Percentiles rank a stretch among this genome's conserved stretches.
Conservation (phyloP, 2,113 vertebrate genomes). For the Eurypyga helias region DNA sequence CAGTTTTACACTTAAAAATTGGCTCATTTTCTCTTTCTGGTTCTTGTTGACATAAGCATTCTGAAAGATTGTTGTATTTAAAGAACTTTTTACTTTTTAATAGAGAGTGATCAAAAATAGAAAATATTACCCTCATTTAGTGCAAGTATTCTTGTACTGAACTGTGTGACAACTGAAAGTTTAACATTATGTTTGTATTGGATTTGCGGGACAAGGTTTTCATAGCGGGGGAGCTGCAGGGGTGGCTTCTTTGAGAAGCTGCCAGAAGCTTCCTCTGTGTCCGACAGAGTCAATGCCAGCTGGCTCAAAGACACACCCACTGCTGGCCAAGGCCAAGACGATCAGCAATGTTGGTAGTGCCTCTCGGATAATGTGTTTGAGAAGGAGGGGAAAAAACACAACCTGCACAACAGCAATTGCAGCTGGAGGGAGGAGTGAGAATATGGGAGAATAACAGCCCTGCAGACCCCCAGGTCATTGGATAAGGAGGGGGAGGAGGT, state of each 20-base stretch:
- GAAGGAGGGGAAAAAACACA: neutral
- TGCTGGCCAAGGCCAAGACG: neutral
- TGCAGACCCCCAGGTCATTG: neutral
- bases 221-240: neutral
- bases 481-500: neutral
- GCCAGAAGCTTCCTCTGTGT: neutral
- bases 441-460: neutral
- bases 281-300: neutral
- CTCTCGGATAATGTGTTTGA: neutral
- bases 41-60: neutral
- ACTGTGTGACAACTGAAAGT: neutral
- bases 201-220: neutral
- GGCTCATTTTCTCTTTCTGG: neutral
- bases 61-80: neutral
- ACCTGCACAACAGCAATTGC: neutral
- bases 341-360: accelerated
- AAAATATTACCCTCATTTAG: neutral
- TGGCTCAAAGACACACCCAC: neutral
- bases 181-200: neutral
- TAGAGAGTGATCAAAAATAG: neutral
- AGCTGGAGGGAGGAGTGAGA: neutral
- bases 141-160: neutral
- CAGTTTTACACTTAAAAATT: neutral
- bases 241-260: neutral
- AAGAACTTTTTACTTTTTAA: neutral